Evolutionary conservation across 92 coral and sea anemone species (phyloP), one percentile per base, ranked within the genome.

Genomic region (Metridium senile): DNA sequence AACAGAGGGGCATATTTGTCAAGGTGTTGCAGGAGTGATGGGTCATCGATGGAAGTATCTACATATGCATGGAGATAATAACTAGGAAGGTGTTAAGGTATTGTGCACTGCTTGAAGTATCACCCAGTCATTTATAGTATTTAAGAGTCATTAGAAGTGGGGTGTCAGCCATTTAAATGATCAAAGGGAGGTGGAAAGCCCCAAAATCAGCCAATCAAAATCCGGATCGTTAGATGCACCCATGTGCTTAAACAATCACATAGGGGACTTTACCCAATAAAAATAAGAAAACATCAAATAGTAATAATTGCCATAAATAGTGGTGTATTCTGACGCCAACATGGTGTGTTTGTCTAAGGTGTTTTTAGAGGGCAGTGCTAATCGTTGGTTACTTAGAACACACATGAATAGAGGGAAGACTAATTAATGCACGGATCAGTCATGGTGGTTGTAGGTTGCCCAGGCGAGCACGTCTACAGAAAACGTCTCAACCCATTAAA

Each of bases 401-500:
- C 84, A 82, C 83, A 87, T 83, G 86, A 31, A 58, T 73, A 33
- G 65, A 75, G 25, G 61, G 61, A 45, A 29, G 2, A 66, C 52
- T 75, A 75, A 75, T 75, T 62, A 74, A 75, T 75, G 80, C 80
- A 75, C 59, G 29, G 19, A 43, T 75, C 71, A 64, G 63, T 64
- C 66, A 46, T 72, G 58, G 80, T 78, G 84, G 72, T 71, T 72
- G 17, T 29, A 30, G 73, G 97, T 92, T 92, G 97, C 97, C 91
- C 82, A 74, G 97, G 97, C 77, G 68, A 74, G 63, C 97, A 92
- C 93, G 97, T 84, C 68, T 76, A 47, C 33, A 51, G 68, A 58
- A 70, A 75, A 56, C 82, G 92, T 79, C 87, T 85, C 89, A 82
- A 76, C 81, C 93, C 87, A 89, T 92, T 89, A 89, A 89, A 88